phyloP scores from a whole-genome alignment of 2,797 vertebrate genomes.

The Ispidina lecontei region DNA sequence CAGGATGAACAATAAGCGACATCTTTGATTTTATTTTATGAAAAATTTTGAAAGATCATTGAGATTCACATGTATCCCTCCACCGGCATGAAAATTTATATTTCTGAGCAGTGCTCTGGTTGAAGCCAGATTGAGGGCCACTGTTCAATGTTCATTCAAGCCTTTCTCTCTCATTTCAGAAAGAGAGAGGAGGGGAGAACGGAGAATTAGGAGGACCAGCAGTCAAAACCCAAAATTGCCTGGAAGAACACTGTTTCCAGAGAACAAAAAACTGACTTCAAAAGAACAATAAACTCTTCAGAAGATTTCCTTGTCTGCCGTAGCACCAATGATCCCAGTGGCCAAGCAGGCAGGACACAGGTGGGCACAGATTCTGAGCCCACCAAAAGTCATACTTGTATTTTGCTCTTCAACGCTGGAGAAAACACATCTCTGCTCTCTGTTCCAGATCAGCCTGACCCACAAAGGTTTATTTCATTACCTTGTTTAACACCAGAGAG shows the following conservation, averaged over 20 bases:
- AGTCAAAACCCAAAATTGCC: not conserved
- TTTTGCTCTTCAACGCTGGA: accelerated
- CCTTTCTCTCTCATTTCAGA: not conserved
- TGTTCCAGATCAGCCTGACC: not conserved
- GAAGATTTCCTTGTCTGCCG: not conserved
- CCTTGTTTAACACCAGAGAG: not conserved
- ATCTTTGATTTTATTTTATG: constrained; percentile 22
- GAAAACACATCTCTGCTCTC: not conserved
- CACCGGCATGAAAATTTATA: constrained; percentile 35
- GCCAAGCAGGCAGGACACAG: not conserved
- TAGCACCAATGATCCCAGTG: not conserved
- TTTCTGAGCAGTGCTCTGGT: not conserved
- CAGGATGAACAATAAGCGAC: not conserved
- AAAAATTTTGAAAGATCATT: constrained; percentile 24
- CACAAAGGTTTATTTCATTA: not conserved
- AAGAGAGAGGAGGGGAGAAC: constrained; percentile 2
- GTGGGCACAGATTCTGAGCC: not conserved
- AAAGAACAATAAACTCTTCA: not conserved
- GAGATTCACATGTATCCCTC: constrained; percentile 18
- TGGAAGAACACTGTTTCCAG: not conserved
- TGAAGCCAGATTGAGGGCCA: constrained; percentile 41
- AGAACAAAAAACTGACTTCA: not conserved
- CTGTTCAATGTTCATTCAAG: constrained; percentile 22
- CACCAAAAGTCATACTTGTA: not conserved
- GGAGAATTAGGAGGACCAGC: not conserved